These are phyloP conservation scores for Eustalomyia histrio DNA, from an alignment of 2,888 invertebrate species.

Conservation along the genomic window DNA sequence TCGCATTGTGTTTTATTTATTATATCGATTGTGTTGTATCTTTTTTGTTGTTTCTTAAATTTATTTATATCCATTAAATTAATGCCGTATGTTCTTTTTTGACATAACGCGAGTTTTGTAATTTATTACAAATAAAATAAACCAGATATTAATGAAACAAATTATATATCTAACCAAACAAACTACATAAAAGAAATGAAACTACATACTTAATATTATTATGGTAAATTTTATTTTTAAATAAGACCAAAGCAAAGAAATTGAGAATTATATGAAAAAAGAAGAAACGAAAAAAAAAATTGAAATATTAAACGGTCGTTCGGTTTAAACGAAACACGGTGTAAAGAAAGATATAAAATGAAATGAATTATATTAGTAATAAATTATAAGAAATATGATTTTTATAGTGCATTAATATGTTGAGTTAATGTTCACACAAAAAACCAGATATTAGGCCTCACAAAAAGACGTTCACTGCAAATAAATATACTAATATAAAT, in stretches of 20 bases:
- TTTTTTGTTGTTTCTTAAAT: slow-evolving; percentile 32
- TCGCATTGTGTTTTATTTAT: slow-evolving; percentile 20
- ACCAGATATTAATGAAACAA: slow-evolving; percentile 7
- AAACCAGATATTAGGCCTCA: slow-evolving; percentile 57
- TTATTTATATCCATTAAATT: slow-evolving; percentile 23
- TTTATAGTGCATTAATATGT: slow-evolving; percentile 63
- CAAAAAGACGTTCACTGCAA: slow-evolving; percentile 35
- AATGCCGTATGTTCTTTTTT: slow-evolving; percentile 37
- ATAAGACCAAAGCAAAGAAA: slow-evolving; percentile 55
- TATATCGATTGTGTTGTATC: slow-evolving; percentile 45
- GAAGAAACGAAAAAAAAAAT: slow-evolving; percentile 16
- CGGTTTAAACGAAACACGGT: background rate
- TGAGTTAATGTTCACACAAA: slow-evolving; percentile 67
- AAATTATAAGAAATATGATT: slow-evolving; percentile 35
- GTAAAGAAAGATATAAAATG: background rate
- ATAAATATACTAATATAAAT: slow-evolving; percentile 34
- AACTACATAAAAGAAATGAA: background rate
- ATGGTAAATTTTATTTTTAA: slow-evolving; percentile 39
- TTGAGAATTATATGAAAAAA: slow-evolving; percentile 24
- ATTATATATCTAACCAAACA: background rate
- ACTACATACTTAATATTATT: slow-evolving; percentile 26
- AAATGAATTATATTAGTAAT: slow-evolving; percentile 1
- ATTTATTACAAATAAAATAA: slow-evolving; percentile 32
- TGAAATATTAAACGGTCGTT: slow-evolving; percentile 15
- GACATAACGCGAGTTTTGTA: slow-evolving; percentile 9